Evolutionary conservation across 2,888 invertebrate species (phyloP), one percentile per base, ranked within the genome.

Genomic region (Rhogogaster chlorosoma): DNA sequence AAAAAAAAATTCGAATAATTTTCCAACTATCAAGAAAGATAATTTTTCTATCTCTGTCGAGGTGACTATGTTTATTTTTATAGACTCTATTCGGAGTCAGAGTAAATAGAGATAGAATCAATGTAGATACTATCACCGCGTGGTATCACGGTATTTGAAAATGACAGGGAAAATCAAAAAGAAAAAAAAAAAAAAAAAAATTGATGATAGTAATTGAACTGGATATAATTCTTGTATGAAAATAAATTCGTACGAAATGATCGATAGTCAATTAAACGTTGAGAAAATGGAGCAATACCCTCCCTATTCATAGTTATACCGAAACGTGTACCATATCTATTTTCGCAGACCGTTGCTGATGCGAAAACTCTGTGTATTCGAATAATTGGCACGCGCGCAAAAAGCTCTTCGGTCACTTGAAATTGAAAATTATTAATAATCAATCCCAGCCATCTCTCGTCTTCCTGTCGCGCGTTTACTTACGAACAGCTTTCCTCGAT

Each of bases 321-420:
- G 45, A 45, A 78, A 67, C 29, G 45, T 83, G 10, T 42, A 73
- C 70, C 32, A n/a, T n/a, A n/a, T n/a, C 12, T 67, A 70, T 83
- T 83, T 83, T 67, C 64, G 67, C 49, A 32, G 32, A 42, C 22
- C 42, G 38, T n/a, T 26, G 18, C 67, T 10, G 67, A 83, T 70
- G 70, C 70, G 83, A 83, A 80, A 38, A 67, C n/a, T 67, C 38
- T 53, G 7, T 67, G 67, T 53, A 61, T 67, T n/a, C 22, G 67
- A 57, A 85, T 53, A 53, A 84, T 85, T 85, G 84, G 84, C 84
- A 85, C 84, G 80, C 57, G 64, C 57, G 84, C 82, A 85, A 85
- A 85, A 80, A 83, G 64, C 83, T 45, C 67, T 83, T 45, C 70
- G 83, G 45, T 83, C 83, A 67, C 70, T 83, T 70, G 67, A 83